Evolutionary conservation across 2,113 vertebrate genomes (phyloP).

Genomic region (Callithrix jacchus): DNA sequence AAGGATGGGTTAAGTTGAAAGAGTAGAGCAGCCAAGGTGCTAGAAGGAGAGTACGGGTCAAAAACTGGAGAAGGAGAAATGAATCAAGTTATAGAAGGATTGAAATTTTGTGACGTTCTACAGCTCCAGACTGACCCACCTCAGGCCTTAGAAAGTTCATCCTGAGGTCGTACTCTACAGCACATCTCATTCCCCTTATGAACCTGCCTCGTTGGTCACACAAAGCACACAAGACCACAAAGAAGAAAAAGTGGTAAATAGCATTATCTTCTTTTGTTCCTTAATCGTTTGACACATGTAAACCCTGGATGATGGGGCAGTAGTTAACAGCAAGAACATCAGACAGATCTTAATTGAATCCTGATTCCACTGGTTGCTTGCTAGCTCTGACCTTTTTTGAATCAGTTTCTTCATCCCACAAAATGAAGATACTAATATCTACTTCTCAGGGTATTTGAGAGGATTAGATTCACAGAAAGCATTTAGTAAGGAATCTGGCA

Average conservation of each 20-base stretch:
- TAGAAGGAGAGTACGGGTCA: not conserved
- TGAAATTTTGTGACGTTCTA: conserved; percentile 22
- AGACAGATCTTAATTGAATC: conserved; percentile 45
- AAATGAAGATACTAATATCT: not conserved
- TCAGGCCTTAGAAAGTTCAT: conserved; percentile 16
- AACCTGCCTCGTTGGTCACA: not conserved
- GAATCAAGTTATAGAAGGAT: not conserved
- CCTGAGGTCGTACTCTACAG: not conserved
- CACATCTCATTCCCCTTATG: not conserved
- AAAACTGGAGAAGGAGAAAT: conserved; percentile 22
- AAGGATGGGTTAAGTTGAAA: conserved; percentile 7
- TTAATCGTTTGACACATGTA: conserved; percentile 37
- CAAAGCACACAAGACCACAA: not conserved
- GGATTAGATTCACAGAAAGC: conserved; percentile 19
- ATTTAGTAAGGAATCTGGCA: conserved; percentile 13
- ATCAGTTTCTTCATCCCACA: conserved; percentile 4
- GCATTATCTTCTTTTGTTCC: conserved; percentile 21
- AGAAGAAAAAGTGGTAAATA: not conserved
- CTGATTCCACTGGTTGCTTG: conserved; percentile 12
- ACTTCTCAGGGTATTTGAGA: not conserved
- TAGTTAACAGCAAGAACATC: conserved; percentile 42
- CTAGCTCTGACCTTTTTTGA: not conserved
- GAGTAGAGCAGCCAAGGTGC: not conserved
- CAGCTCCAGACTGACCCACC: not conserved
- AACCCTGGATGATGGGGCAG: not conserved